A percentile compares a stretch with the other conserved stretches of the same genome.
phyloP scores from a whole-genome alignment of 2,797 vertebrate species.

The Peromyscus melanophrys region DNA sequence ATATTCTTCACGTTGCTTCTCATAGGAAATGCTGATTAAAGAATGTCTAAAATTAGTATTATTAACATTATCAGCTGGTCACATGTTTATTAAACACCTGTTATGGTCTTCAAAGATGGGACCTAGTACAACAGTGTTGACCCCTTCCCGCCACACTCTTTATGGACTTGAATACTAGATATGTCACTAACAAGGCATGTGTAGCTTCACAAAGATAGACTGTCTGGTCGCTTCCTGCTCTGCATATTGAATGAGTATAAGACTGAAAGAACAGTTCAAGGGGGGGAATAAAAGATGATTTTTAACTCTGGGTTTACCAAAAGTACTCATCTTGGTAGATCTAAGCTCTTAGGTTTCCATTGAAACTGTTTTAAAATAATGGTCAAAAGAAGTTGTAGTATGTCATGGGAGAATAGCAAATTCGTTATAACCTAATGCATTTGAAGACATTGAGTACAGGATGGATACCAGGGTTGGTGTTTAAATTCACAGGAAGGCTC shows the following conservation, averaged over 20 bases:
- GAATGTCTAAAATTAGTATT: not conserved
- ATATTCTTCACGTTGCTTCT: not conserved
- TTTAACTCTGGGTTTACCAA: not conserved
- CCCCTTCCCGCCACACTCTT: not conserved
- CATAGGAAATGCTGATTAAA: not conserved
- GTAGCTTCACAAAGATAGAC: not conserved
- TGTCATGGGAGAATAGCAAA: not conserved
- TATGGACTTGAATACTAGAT: not conserved
- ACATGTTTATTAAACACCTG: not conserved
- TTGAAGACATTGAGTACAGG: not conserved
- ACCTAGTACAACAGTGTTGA: not conserved
- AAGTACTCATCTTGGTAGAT: not conserved
- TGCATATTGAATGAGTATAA: not conserved
- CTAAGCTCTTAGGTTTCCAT: not conserved
- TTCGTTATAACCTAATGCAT: not conserved
- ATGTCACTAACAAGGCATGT: not conserved
- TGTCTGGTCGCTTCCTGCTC: not conserved
- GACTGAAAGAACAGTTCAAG: not conserved
- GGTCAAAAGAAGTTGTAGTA: slow-evolving; percentile 44
- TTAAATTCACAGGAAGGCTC: not conserved
- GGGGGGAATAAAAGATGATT: not conserved
- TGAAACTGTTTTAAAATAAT: slow-evolving; percentile 71
- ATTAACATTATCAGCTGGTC: not conserved
- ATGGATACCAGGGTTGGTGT: not conserved
- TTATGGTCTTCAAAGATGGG: not conserved